Conservation (phyloP, 2,888 invertebrate species). For the Trichacis sp. region DNA sequence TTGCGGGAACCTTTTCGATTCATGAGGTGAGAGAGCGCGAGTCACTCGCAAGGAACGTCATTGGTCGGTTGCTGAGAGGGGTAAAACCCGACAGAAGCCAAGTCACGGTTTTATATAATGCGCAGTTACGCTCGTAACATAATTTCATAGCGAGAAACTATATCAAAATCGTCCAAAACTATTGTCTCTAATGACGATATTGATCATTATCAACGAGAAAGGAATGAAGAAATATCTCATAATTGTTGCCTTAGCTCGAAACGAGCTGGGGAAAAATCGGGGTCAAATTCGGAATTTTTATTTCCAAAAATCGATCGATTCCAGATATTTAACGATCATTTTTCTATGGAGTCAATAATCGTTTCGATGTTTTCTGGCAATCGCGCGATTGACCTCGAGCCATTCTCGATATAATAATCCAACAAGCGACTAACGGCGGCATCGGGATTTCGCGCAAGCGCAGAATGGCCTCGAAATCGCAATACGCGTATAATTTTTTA, state of each 20-base stretch:
- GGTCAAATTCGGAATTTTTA: not conserved
- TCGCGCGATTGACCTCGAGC: not conserved
- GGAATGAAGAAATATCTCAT: not conserved
- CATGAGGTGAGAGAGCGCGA: not conserved
- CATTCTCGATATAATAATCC: not conserved
- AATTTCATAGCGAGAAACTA: too few relatives aligned
- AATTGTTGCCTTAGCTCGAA: too few relatives aligned
- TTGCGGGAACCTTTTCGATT: not conserved
- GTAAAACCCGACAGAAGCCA: not conserved
- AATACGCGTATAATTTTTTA: not conserved
- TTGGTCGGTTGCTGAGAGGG: constrained; percentile 1
- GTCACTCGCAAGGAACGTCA: not conserved
- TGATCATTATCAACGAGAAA: too few relatives aligned
- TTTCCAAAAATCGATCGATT: too few relatives aligned
- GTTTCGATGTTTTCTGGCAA: not conserved
- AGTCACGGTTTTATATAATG: not conserved
- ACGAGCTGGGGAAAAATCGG: not conserved
- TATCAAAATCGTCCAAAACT: too few relatives aligned
- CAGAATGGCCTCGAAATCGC: not conserved
- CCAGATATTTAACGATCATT: not conserved
- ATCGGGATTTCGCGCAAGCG: not conserved
- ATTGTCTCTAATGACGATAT: too few relatives aligned
- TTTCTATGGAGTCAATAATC: too few relatives aligned
- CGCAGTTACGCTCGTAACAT: too few relatives aligned
- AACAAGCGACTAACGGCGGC: not conserved